Conservation (phyloP, 2,797 vertebrate species). For the Myiotriccus ornatus region DNA sequence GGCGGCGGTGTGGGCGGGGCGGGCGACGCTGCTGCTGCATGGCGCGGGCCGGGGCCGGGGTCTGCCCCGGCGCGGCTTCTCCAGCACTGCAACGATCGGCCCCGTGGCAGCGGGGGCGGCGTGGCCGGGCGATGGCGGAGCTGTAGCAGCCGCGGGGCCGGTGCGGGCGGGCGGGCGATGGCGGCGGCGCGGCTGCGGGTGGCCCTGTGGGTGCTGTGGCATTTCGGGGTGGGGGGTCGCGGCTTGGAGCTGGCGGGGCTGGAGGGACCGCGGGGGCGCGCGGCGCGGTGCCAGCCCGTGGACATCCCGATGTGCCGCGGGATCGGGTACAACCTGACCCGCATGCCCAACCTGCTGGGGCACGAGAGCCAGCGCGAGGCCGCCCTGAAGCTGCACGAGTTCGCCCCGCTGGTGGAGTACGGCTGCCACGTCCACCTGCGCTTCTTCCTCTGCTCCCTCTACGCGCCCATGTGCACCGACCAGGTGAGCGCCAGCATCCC, state of each 20-base stretch:
- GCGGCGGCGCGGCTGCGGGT: slow-evolving; percentile 76
- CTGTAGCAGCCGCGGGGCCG: slow-evolving; percentile 25
- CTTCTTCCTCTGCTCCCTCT: slow-evolving; percentile 98
- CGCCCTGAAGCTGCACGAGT: slow-evolving; percentile 92
- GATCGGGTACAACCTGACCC: slow-evolving; percentile 97
- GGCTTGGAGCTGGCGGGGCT: slow-evolving; percentile 87
- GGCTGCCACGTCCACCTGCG: slow-evolving; percentile 95
- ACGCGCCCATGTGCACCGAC: slow-evolving; percentile 97
- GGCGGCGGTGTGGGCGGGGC: too few species aligned
- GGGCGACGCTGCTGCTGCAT: neutral
- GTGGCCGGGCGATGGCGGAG: slow-evolving; percentile 40
- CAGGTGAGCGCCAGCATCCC: slow-evolving; percentile 97
- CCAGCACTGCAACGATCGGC: neutral
- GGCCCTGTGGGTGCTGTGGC: slow-evolving; percentile 80
- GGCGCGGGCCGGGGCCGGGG: neutral
- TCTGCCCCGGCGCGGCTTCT: neutral
- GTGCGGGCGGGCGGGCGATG: slow-evolving; percentile 67
- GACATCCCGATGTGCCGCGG: slow-evolving; percentile 95
- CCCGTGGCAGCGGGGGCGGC: neutral
- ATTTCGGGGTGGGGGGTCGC: slow-evolving; percentile 79
- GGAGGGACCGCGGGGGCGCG: slow-evolving; percentile 86
- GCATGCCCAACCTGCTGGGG: slow-evolving; percentile 97
- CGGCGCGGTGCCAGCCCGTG: slow-evolving; percentile 91
- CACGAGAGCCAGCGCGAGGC: slow-evolving; percentile 94
- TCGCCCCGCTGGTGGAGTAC: slow-evolving; percentile 92